phyloP scores from a whole-genome alignment of 2,888 invertebrate species.

The Chrysina gloriosa region DNA sequence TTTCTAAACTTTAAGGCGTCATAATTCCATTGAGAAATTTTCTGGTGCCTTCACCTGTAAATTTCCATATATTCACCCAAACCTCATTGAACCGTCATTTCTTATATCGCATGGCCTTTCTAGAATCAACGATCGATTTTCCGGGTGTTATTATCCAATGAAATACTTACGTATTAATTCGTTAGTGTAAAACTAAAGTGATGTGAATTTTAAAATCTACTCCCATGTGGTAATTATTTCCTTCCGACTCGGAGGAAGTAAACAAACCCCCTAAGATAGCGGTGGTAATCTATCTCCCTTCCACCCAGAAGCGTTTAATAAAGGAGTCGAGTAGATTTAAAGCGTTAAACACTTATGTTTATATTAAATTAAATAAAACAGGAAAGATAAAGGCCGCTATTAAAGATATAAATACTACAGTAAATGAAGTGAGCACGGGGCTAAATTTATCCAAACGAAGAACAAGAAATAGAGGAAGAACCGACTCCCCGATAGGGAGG shows the following conservation, averaged over 20 bases:
- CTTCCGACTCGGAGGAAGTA: not conserved
- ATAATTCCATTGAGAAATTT: too few species aligned
- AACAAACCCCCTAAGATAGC: not conserved
- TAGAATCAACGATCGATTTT: too few species aligned
- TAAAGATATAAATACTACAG: conserved; percentile 35
- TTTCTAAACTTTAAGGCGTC: too few species aligned
- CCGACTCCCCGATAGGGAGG: conserved; percentile 18
- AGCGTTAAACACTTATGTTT: conserved; percentile 38
- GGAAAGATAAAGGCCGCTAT: conserved; percentile 30
- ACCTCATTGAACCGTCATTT: too few species aligned
- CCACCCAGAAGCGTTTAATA: not conserved
- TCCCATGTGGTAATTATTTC: not conserved
- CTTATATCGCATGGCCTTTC: too few species aligned
- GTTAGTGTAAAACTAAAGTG: too few species aligned
- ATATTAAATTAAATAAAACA: conserved; percentile 39
- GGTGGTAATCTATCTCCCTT: not conserved
- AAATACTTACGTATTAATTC: too few species aligned
- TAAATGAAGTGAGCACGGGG: conserved; percentile 30
- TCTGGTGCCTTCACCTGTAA: too few species aligned
- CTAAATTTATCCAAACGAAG: conserved; percentile 23
- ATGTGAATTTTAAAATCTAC: not conserved
- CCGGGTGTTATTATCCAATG: too few species aligned
- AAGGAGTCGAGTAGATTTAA: not conserved
- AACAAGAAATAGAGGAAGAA: conserved; percentile 27
- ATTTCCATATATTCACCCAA: too few species aligned